Conservation (phyloP, 1,140 invertebrate genomes). For the Proales similis region DNA sequence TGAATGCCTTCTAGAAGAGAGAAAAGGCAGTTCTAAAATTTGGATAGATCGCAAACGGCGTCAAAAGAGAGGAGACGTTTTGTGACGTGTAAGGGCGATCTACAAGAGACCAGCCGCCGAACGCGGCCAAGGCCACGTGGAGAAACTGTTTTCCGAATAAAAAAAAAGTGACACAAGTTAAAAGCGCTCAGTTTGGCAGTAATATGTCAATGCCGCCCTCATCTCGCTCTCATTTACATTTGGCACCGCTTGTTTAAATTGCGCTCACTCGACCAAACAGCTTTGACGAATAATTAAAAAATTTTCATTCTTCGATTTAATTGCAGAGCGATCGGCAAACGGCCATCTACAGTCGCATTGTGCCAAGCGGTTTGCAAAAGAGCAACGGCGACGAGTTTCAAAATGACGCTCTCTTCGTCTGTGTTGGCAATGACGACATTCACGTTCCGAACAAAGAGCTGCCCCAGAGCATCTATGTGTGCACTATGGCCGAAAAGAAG, state of each 20-base stretch:
- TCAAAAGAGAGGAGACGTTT: no score
- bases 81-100: no score
- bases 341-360: conserved; percentile 33
- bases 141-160: no score
- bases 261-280: neutral
- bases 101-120: no score
- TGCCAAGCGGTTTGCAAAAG: conserved; percentile 36
- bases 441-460: conserved; percentile 28
- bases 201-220: conserved; percentile 31
- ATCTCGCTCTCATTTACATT: neutral
- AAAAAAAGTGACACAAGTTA: no score
- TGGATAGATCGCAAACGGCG: no score
- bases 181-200: conserved; percentile 35
- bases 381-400: conserved; percentile 36
- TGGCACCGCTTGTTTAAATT: neutral
- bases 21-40: no score
- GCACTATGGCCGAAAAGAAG: conserved; percentile 33
- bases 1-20: no score
- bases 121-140: no score
- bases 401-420: conserved; percentile 32
- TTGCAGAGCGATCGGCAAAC: conserved; percentile 36
- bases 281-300: neutral
- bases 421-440: conserved; percentile 31
- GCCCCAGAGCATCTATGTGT: conserved; percentile 23
- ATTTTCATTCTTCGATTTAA: no score